A percentile compares a stretch with the other conserved stretches of the same genome.
These are phyloP conservation scores for Callorhinus ursinus DNA, from an alignment of 2,113 vertebrate species.

Conservation along the genomic window DNA sequence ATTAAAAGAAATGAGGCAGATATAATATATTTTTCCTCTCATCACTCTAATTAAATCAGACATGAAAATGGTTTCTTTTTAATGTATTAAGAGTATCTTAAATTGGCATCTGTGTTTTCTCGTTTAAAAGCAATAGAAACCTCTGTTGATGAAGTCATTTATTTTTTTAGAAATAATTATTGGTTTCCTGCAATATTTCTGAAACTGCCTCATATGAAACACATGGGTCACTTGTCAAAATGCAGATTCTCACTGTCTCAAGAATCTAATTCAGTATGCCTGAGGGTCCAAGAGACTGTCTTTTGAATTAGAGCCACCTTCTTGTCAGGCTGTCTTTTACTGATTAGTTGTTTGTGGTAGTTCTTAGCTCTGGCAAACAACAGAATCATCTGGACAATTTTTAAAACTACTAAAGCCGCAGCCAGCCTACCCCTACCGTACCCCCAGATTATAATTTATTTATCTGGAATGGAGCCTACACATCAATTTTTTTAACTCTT, in stretches of 20 bases:
- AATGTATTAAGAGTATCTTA: background rate
- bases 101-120: background rate
- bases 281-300: background rate
- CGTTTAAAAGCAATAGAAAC: slow-evolving; percentile 28
- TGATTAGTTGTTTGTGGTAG: background rate
- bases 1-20: background rate
- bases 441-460: background rate
- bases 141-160: background rate
- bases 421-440: background rate
- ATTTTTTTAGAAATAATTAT: slow-evolving; percentile 16
- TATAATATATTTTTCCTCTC: background rate
- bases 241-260: background rate
- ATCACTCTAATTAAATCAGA: background rate
- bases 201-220: background rate
- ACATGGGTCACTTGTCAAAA: background rate
- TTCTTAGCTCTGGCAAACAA: background rate
- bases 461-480: background rate
- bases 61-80: background rate
- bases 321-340: background rate
- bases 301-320: background rate
- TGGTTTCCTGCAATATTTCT: background rate
- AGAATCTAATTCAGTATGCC: background rate
- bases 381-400: background rate
- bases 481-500: background rate
- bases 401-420: background rate